Evolutionary conservation across 2,888 invertebrate genomes (phyloP), one percentile per base, ranked within the genome.

Genomic region (Antheraea yamamai): DNA sequence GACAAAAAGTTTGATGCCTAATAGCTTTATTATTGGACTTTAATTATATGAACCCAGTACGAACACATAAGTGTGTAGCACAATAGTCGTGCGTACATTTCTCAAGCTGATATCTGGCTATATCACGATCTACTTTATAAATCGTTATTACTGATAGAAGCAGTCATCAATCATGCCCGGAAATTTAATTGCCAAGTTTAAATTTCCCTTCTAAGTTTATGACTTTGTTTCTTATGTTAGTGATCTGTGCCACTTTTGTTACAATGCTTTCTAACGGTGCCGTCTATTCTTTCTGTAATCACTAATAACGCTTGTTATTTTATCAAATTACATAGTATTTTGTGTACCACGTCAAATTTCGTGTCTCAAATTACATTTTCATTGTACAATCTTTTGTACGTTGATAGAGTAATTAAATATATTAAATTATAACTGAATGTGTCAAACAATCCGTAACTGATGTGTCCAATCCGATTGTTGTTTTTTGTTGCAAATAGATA

Each of bases 251-350:
- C 72, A 75, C 83, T 80, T 80, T 81, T 80, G 84, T 87, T 86
- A 85, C 79, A 71, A 72, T 72, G 78, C 84, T 86, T 86, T 88
- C 85, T 87, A 87, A 86, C 85, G 83, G 87, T 78, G 79, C 78
- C 81, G 76, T 83, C 81, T 82, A 80, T 77, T 78, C 79, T 82
- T 80, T 82, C 81, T 79, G 78, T 86, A 87, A 87, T 85, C 80
- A 84, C 81, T 86, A 87, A 87, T 85, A 81, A 84, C 81, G 81
- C 82, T 79, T 76, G 81, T 81, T 83, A 82, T 84, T 84, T 77
- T 78, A 78, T 78, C 77, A 83, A 87, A 87, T 87, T 85, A 83
- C 80, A 78, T 77, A 79, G 79, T 79, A 80, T 83, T 83, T 82
- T 80, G 80, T 81, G 76, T 79, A 78, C 77, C 79, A 79, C 76